phyloP scores from a whole-genome alignment of 2,113 vertebrate genomes.

The Strigops habroptila region DNA sequence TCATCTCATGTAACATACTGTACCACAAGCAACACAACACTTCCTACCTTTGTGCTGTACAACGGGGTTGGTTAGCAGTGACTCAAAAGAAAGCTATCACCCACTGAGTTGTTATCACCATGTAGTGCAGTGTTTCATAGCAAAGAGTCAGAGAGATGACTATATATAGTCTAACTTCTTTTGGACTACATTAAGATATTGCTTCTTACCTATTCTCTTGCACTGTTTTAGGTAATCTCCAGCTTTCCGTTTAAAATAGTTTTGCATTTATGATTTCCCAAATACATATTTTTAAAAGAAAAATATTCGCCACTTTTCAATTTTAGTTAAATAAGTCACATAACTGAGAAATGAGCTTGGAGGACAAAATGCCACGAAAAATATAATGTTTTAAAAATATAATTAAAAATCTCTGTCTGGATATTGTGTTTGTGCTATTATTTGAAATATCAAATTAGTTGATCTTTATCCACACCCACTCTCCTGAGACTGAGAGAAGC shows the following conservation, averaged over 20 bases:
- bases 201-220: background rate
- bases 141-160: background rate
- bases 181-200: background rate
- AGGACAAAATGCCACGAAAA: background rate
- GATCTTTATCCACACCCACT: rapidly evolving
- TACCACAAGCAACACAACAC: background rate
- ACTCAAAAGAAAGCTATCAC: background rate
- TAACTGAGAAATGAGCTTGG: background rate
- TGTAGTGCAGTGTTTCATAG: background rate
- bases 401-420: background rate
- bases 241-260: background rate
- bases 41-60: background rate
- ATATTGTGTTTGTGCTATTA: background rate
- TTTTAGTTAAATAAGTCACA: background rate
- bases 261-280: background rate
- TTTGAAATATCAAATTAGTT: background rate
- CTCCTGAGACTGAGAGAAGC: background rate
- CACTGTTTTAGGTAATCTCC: background rate
- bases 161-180: background rate
- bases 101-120: background rate
- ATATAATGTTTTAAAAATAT: background rate
- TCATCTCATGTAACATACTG: background rate
- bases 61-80: background rate
- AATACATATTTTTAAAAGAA: background rate
- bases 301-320: background rate